A percentile compares a stretch with the other conserved stretches of the same genome.
phyloP scores from a whole-genome alignment of 1,140 invertebrate genomes.

The Euwallacea similis region DNA sequence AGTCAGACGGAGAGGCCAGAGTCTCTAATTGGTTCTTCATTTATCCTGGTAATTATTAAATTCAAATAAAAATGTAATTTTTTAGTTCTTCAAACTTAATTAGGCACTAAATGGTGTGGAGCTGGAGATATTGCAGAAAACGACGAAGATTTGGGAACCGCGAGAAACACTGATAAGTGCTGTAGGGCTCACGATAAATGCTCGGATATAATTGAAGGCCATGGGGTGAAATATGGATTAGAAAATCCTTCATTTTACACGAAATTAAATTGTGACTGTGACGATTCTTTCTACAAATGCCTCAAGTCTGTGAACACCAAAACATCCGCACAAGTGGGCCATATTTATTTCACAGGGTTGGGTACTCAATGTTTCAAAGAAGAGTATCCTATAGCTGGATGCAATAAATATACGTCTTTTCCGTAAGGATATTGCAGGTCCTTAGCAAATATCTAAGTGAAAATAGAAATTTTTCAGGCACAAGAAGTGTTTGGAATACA shows the following conservation, averaged over 20 bases:
- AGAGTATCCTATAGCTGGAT: constrained; percentile 66
- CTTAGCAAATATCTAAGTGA: background rate
- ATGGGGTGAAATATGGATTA: constrained; percentile 62
- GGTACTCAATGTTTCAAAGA: constrained; percentile 67
- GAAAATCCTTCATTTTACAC: constrained; percentile 59
- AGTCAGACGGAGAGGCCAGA: constrained; percentile 26
- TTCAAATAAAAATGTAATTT: background rate
- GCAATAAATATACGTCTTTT: constrained; percentile 54
- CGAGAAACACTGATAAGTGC: constrained; percentile 70
- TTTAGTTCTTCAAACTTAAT: too few species aligned
- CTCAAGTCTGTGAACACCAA: constrained; percentile 58
- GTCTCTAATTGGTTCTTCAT: constrained; percentile 43
- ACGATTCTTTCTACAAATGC: constrained; percentile 68
- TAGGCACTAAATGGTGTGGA: constrained; percentile 73
- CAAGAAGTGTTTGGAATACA: constrained; percentile 58
- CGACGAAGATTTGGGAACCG: constrained; percentile 70
- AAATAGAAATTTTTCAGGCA: constrained; percentile 31
- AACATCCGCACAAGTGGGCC: constrained; percentile 61
- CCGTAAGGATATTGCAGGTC: constrained; percentile 36
- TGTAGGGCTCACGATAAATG: constrained; percentile 79
- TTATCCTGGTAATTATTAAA: constrained; percentile 41
- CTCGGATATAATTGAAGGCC: constrained; percentile 62
- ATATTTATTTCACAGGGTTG: constrained; percentile 67
- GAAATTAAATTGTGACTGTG: constrained; percentile 66
- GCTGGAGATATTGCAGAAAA: constrained; percentile 69